These are phyloP conservation scores for Heliconius ethilla DNA, from an alignment of 2,888 invertebrate species.

Conservation along the genomic window DNA sequence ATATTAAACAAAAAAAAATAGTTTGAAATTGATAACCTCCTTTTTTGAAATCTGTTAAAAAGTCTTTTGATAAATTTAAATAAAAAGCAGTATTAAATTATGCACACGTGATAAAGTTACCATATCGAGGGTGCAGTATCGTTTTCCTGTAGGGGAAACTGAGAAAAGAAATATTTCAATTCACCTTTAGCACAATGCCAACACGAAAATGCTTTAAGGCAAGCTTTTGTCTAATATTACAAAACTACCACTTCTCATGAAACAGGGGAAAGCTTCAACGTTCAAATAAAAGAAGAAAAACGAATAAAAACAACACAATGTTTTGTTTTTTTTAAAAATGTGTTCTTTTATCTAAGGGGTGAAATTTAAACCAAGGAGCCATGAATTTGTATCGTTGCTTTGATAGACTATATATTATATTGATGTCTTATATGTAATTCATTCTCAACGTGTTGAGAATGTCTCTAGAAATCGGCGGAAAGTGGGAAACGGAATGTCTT, in stretches of 20 bases:
- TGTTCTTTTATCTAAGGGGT: background rate
- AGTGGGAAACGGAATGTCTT: too few species aligned
- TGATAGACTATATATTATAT: too few species aligned
- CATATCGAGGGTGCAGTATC: slow-evolving; percentile 34
- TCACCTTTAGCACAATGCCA: slow-evolving; percentile 38
- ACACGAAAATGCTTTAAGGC: slow-evolving; percentile 45
- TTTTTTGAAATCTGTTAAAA: background rate
- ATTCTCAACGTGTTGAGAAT: too few species aligned
- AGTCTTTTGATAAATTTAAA: slow-evolving; percentile 22
- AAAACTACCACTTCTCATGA: slow-evolving; percentile 33
- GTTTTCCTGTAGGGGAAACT: slow-evolving; percentile 30
- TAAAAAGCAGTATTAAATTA: slow-evolving; percentile 35
- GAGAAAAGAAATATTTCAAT: slow-evolving; percentile 40
- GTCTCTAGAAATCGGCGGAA: too few species aligned
- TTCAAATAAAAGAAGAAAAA: slow-evolving; percentile 19
- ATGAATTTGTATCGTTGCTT: background rate
- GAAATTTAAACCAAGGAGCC: background rate
- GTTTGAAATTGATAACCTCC: background rate
- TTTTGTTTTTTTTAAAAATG: background rate
- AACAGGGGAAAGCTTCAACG: slow-evolving; percentile 29
- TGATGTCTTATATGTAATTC: too few species aligned
- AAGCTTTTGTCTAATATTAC: slow-evolving; percentile 38
- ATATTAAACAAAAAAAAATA: background rate
- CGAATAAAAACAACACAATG: background rate
- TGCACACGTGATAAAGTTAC: slow-evolving; percentile 41